Evolutionary conservation across 2,888 invertebrate species (phyloP).

Genomic region (Elaeidobius kamerunicus): DNA sequence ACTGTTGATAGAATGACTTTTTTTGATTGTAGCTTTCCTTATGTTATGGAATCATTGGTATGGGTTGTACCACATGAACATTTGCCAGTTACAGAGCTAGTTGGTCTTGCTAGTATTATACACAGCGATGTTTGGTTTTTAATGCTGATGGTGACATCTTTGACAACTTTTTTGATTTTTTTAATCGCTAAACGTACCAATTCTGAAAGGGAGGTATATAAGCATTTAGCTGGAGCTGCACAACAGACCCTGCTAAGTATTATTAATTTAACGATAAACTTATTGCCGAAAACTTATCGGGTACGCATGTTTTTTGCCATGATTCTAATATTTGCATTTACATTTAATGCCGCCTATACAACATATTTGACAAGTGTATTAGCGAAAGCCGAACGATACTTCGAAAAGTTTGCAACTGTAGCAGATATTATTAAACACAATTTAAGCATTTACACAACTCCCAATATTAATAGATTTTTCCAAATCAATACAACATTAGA

Average conservation of each 20-base stretch:
- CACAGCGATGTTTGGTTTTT: conserved; percentile 17
- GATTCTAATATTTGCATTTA: conserved; percentile 37
- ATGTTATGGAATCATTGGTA: conserved; percentile 42
- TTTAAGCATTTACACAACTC: conserved; percentile 36
- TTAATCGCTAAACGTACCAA: conserved; percentile 9
- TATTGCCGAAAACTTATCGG: conserved; percentile 34
- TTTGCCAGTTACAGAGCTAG: conserved; percentile 14
- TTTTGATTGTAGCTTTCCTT: conserved; percentile 42
- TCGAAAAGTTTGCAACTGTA: conserved; percentile 37
- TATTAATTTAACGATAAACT: conserved; percentile 33
- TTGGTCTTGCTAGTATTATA: conserved; percentile 14
- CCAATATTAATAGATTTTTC: conserved; percentile 35
- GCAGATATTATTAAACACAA: conserved; percentile 37
- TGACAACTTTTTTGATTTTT: conserved; percentile 11
- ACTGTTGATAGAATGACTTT: conserved; percentile 35
- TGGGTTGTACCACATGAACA: conserved; percentile 46
- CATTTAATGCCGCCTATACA: conserved; percentile 37
- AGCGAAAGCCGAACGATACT: conserved; percentile 32
- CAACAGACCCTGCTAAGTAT: conserved; percentile 33
- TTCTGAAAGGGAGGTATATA: conserved; percentile 24
- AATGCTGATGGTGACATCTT: conserved; percentile 5
- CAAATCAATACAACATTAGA: conserved; percentile 21
- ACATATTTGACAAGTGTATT: conserved; percentile 40
- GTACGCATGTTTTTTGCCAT: conserved; percentile 35
- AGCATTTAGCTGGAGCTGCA: conserved; percentile 23